These are phyloP conservation scores for Epicampocera succincta DNA, from an alignment of 2,888 invertebrate species.

Conservation along the genomic window DNA sequence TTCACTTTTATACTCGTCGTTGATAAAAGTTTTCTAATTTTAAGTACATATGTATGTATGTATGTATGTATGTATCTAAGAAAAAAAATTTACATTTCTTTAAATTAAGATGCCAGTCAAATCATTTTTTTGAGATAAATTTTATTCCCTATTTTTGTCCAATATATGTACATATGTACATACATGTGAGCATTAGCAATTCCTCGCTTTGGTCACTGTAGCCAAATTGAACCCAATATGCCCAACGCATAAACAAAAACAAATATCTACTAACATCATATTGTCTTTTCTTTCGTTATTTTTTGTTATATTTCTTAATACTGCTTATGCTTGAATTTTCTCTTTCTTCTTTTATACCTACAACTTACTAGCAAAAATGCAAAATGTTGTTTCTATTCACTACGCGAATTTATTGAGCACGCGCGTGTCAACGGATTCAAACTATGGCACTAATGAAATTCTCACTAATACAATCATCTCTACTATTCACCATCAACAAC, in stretches of 20 bases:
- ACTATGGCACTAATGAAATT: conserved; percentile 51
- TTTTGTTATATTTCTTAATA: neutral
- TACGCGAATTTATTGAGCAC: conserved; percentile 58
- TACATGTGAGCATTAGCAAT: too few species aligned
- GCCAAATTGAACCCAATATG: too few species aligned
- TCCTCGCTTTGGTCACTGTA: too few species aligned
- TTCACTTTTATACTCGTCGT: too few species aligned
- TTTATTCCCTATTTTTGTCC: too few species aligned
- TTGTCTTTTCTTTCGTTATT: conserved; percentile 1
- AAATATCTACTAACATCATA: neutral
- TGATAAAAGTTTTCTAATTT: too few species aligned
- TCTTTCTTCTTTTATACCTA: conserved; percentile 18
- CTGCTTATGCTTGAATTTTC: conserved; percentile 26
- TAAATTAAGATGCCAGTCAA: too few species aligned
- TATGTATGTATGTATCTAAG: too few species aligned
- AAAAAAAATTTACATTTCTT: too few species aligned
- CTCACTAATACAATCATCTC: neutral
- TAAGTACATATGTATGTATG: too few species aligned
- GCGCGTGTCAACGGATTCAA: conserved; percentile 60
- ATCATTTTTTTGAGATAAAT: too few species aligned
- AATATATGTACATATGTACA: too few species aligned
- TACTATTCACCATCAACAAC: neutral
- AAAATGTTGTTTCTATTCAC: conserved; percentile 49
- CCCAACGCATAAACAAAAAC: neutral
- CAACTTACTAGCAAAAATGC: conserved; percentile 7